Evolutionary conservation across 2,888 invertebrate genomes (phyloP).

Genomic region (Tryphoninae sp.): DNA sequence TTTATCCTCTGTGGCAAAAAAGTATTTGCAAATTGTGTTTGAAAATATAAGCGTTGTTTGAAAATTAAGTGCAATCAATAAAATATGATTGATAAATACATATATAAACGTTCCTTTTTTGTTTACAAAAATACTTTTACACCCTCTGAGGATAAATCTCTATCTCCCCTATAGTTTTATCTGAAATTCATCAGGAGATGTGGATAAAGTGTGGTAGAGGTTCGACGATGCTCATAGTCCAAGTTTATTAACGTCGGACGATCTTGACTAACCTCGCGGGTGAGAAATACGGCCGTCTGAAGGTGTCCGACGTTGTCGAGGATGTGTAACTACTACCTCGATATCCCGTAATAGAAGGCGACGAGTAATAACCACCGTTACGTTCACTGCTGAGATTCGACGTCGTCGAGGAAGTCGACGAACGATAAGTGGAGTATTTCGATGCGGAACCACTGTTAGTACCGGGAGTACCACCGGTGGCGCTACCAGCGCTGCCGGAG

Average conservation of each 20-base stretch:
- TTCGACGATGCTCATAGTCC: too few relatives aligned
- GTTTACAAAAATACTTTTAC: too few relatives aligned
- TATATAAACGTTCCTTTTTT: too few relatives aligned
- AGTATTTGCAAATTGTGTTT: background rate
- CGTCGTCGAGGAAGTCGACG: slow-evolving; percentile 67
- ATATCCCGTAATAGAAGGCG: slow-evolving; percentile 68
- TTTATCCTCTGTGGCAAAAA: background rate
- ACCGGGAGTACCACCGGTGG: slow-evolving; percentile 54
- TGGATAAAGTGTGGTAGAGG: too few relatives aligned
- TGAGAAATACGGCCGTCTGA: slow-evolving; percentile 70
- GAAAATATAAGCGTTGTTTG: background rate
- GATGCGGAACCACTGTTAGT: slow-evolving; percentile 62
- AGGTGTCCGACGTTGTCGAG: slow-evolving; percentile 48
- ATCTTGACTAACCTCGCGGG: slow-evolving; percentile 71
- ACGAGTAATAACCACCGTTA: slow-evolving; percentile 70
- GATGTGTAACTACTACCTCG: slow-evolving; percentile 63
- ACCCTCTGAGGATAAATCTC: too few relatives aligned
- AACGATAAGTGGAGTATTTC: slow-evolving; percentile 72
- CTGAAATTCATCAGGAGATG: too few relatives aligned
- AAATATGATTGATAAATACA: too few relatives aligned
- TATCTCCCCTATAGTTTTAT: too few relatives aligned
- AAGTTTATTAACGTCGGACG: too few relatives aligned
- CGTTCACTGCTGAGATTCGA: slow-evolving; percentile 70
- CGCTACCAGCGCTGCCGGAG: slow-evolving; percentile 69
- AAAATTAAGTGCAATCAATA: background rate